Evolutionary conservation across 2,888 invertebrate species (phyloP), one percentile per base, ranked within the genome.

Genomic region (Zele albiditarsus): DNA sequence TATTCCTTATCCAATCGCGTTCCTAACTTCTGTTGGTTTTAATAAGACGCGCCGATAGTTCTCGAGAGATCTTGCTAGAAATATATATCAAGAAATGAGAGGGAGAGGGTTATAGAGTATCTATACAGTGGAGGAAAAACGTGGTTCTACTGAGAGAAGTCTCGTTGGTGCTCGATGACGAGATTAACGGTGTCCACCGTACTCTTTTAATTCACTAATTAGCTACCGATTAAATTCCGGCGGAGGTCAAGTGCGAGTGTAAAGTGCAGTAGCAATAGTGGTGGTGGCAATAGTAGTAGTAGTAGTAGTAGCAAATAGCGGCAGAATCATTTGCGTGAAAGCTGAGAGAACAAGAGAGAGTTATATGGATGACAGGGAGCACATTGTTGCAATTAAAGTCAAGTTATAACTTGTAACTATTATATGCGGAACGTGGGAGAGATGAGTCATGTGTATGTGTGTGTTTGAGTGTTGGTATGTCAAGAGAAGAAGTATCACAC

Each of bases 351-450:
- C n/a, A 63, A n/a, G 42, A 38, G 38, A 46, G 25, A n/a, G 27
- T 25, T 23, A 53, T 74, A 25, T 72, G 71, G 70, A 31, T 70
- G 82, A 78, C 77, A 72, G 75, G 60, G 71, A 74, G 78, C 77
- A 82, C 77, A 83, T 80, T 81, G 83, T 80, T 78, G 84, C 82
- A 81, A 85, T 85, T 84, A 83, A 84, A 78, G 77, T 80, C 57
- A 70, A 79, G 67, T 81, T 83, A 80, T 84, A 83, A 83, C 81
- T 65, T 27, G 25, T 27, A 25, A 28, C 60, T 28, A 60, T 60
- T 60, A 28, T 27, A 60, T 60, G 62, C 58, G 60, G 68, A 66
- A 63, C 68, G 62, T 60, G 69, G 38, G 78, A 77, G 79, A 78
- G 78, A 82, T 83, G 83, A 82, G 79, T 81, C 83, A 81, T 76